A percentile compares a stretch with the other conserved stretches of the same genome.
Conservation (phyloP, 2,888 invertebrate species). For the Macrophya alboannulata region DNA sequence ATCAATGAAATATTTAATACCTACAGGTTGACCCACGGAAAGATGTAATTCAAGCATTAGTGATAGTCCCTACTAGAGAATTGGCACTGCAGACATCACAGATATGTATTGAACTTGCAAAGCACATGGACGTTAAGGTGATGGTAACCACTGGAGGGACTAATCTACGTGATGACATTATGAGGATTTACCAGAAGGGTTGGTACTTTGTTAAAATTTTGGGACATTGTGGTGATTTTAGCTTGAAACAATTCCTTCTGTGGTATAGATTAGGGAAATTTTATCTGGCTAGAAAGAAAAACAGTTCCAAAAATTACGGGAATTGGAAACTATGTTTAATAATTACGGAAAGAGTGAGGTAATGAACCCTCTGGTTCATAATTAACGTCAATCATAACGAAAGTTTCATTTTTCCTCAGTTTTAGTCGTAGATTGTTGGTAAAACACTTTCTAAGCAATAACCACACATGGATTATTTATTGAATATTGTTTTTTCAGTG, state of each 20-base stretch:
- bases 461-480: slow-evolving; percentile 16
- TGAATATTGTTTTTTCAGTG: slow-evolving; percentile 82
- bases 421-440: too few species aligned
- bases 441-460: background rate
- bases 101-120: slow-evolving; percentile 99
- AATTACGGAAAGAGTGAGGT: background rate
- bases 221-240: background rate
- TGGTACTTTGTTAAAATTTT: slow-evolving; percentile 65
- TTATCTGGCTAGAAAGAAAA: background rate
- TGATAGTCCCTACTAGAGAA: slow-evolving; percentile 99
- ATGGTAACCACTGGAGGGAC: slow-evolving; percentile 99
- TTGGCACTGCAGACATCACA: slow-evolving; percentile 99
- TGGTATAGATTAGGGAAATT: background rate
- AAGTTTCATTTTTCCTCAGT: too few species aligned
- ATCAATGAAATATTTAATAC: background rate
- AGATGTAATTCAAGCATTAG: slow-evolving; percentile 98
- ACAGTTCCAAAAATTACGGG: background rate
- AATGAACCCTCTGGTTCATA: background rate
- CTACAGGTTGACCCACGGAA: slow-evolving; percentile 88
- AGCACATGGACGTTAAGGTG: slow-evolving; percentile 97
- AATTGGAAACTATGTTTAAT: background rate
- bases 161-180: slow-evolving; percentile 98
- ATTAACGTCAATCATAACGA: too few species aligned
- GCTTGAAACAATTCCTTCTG: background rate
- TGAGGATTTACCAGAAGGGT: slow-evolving; percentile 99